Percentiles rank a stretch among this genome's conserved stretches.
Evolutionary conservation across 2,888 invertebrate genomes (phyloP).

Genomic region (Pecten maximus): DNA sequence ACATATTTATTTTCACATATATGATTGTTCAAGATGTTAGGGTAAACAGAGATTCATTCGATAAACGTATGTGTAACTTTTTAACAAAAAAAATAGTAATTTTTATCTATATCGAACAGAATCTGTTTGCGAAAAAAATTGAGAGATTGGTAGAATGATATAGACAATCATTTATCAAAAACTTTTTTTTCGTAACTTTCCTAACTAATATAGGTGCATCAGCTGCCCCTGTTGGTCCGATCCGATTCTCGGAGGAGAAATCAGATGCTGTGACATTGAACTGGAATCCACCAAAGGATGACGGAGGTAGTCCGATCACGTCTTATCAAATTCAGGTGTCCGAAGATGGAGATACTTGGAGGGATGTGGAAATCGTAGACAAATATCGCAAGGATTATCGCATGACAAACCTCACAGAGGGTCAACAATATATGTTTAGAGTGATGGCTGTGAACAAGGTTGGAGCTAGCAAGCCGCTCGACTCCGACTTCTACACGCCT

Average conservation of each 20-base stretch:
- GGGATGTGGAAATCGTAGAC: constrained; percentile 96
- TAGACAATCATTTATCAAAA: too few species aligned
- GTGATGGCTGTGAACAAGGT: constrained; percentile 81
- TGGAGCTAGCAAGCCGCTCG: constrained; percentile 73
- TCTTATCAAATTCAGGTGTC: constrained; percentile 79
- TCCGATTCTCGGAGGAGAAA: constrained; percentile 70
- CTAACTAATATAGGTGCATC: constrained; percentile 74
- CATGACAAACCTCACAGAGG: constrained; percentile 74
- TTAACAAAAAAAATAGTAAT: neutral
- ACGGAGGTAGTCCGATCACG: constrained; percentile 80
- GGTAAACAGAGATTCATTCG: neutral
- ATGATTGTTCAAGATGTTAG: neutral
- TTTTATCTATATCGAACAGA: too few species aligned
- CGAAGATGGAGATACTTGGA: constrained; percentile 91
- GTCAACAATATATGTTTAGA: constrained; percentile 78
- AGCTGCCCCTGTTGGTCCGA: constrained; percentile 76
- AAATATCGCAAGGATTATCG: constrained; percentile 71
- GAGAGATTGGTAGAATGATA: neutral
- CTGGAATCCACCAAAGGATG: constrained; percentile 82
- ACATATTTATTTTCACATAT: neutral
- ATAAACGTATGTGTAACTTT: neutral
- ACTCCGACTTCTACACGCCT: constrained; percentile 72
- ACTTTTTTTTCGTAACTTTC: too few species aligned
- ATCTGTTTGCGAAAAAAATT: neutral
- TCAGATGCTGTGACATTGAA: constrained; percentile 73